A percentile compares a stretch with the other conserved stretches of the same genome.
Evolutionary conservation across 2,888 invertebrate species (phyloP).

Genomic region (Apamea crenata): DNA sequence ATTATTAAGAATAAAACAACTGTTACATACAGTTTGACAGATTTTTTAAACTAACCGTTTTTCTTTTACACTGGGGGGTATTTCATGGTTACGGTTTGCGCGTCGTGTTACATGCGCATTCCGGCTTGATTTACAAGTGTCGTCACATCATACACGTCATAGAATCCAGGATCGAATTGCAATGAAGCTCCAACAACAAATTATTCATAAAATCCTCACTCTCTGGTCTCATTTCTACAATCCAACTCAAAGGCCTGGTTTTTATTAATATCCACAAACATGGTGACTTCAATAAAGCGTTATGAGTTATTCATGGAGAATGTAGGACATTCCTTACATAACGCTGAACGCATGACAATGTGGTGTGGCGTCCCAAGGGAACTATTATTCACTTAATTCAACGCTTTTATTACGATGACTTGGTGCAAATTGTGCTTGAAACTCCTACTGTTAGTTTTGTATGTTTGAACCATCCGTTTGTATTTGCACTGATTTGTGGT

Average conservation of each 20-base stretch:
- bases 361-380: conserved; percentile 53
- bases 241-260: conserved; percentile 46
- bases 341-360: conserved; percentile 59
- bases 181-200: conserved; percentile 18
- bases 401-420: conserved; percentile 51
- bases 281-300: conserved; percentile 68
- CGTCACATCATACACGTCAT: conserved; percentile 5
- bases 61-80: too few species aligned
- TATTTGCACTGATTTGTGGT: conserved; percentile 43
- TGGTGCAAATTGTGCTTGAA: conserved; percentile 45
- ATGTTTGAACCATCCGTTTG: conserved; percentile 33
- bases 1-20: too few species aligned
- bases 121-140: background rate
- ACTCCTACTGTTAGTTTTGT: conserved; percentile 37
- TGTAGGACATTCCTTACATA: conserved; percentile 70
- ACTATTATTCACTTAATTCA: conserved; percentile 66
- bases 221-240: conserved; percentile 32
- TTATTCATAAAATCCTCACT: conserved; percentile 33
- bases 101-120: too few species aligned
- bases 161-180: conserved; percentile 19
- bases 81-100: too few species aligned
- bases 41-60: too few species aligned
- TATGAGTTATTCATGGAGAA: conserved; percentile 70
- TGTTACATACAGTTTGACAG: too few species aligned
- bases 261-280: conserved; percentile 64